Base-by-base conservation (phyloP, 1,140 invertebrate species). In the Helicorthomorpha holstii region DNA sequence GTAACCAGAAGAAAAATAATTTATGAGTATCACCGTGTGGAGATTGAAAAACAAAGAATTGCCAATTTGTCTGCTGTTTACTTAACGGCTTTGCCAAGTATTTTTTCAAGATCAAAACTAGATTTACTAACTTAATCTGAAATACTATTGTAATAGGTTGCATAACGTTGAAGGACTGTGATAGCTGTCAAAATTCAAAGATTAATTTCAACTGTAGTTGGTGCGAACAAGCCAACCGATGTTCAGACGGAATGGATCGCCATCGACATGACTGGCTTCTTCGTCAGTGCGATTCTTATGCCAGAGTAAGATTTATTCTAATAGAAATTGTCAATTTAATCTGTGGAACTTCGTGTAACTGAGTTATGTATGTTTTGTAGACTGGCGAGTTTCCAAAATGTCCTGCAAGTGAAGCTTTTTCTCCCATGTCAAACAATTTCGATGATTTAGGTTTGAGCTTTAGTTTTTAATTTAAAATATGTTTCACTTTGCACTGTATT, bases 11-110 rank as follows among this genome's bases (percentile, higher is more conserved):
- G 29, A 34, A 92, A 93, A 69, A 93, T 85, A 16, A 96, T 97
- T 56, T 96, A 94, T 70, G 92, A 97, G 68, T 98, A 98, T 62
- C 90, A 98, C 66, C 75, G 86, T 45, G 81, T 96, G 1, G 77
- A 82, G 53, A 82, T 94, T 66, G 75, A 76, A 47, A 75, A 79
- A 42, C 70, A 80, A 24, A 75, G 81, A 27, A 84, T 97, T 41
- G 73, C 68, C 19, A 90, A 85, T 63, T 77, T 80, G 64, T 90
- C 91, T 1, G 79, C 88, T 1, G 82, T 98, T 46, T 75, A 80
- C 58, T 71, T 97, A 55, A 78, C 69, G 21, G 85, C 91, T 1
- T 66, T 88, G 53, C 85, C 87, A 26, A 94, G 71, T 73, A 61
- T 67, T 64, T 64, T n/a, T n/a, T n/a, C n/a, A n/a, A n/a, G n/a